A percentile compares a stretch with the other conserved stretches of the same genome.
Conservation (phyloP, 2,888 invertebrate species). For the Leucania comma region DNA sequence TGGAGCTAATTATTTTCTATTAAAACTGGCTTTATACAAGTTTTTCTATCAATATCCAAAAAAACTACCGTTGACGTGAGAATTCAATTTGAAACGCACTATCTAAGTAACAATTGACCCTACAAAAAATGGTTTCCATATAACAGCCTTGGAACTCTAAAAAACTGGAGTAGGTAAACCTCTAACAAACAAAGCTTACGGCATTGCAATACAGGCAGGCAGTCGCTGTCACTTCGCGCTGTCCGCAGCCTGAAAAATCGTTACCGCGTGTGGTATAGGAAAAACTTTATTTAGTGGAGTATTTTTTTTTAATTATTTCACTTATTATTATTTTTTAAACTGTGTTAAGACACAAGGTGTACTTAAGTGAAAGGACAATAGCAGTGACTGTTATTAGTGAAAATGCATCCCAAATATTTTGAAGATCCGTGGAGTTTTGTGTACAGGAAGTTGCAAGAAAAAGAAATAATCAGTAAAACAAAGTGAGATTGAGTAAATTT, state of each 20-base stretch:
- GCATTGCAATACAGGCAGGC: slow-evolving; percentile 70
- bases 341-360: neutral
- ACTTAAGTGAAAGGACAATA: slow-evolving; percentile 9
- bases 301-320: neutral
- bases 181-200: slow-evolving; percentile 81
- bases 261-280: slow-evolving; percentile 3
- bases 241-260: slow-evolving; percentile 78
- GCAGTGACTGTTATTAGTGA: slow-evolving; percentile 53
- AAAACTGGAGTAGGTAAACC: slow-evolving; percentile 83
- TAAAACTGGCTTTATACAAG: slow-evolving; percentile 8
- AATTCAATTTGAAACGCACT: slow-evolving; percentile 29
- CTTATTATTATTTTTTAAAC: neutral
- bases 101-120: slow-evolving; percentile 69
- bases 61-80: slow-evolving; percentile 36
- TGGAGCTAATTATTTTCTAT: slow-evolving; percentile 15
- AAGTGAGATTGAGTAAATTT: slow-evolving; percentile 75
- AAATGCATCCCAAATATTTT: slow-evolving; percentile 72
- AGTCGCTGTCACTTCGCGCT: slow-evolving; percentile 73
- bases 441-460: slow-evolving; percentile 83
- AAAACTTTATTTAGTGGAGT: slow-evolving; percentile 5
- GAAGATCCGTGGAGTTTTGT: slow-evolving; percentile 85
- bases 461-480: slow-evolving; percentile 80
- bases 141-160: slow-evolving; percentile 79
- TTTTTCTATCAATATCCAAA: slow-evolving; percentile 14
- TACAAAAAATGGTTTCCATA: slow-evolving; percentile 74